Conservation (phyloP, 2,797 vertebrate species). For the Tragopan temminckii region DNA sequence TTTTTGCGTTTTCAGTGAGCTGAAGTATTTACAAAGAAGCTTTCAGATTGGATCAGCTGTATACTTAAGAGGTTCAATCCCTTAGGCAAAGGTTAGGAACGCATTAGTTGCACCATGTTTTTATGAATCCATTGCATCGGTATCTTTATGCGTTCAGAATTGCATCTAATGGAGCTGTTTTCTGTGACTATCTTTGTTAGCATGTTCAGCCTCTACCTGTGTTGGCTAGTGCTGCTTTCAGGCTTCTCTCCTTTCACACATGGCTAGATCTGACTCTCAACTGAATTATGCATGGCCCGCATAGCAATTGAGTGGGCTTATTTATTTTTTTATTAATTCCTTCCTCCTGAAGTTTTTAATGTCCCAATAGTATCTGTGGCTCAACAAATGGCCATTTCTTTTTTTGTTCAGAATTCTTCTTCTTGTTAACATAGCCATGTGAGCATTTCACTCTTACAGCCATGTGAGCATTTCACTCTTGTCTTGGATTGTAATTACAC, state of each 20-base stretch:
- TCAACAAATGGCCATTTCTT: not conserved
- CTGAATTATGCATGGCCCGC: not conserved
- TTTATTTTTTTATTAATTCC: not conserved
- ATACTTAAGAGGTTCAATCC: not conserved
- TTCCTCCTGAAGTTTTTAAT: not conserved
- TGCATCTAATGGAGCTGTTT: not conserved
- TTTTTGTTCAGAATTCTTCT: not conserved
- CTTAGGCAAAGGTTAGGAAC: not conserved
- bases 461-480: not conserved
- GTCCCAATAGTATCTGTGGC: not conserved
- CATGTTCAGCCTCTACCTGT: not conserved
- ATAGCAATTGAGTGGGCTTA: not conserved
- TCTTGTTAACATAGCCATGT: not conserved
- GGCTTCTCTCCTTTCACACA: not conserved
- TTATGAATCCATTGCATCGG: accelerated
- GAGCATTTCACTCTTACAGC: not conserved
- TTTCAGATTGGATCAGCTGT: not conserved
- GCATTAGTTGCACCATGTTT: not conserved
- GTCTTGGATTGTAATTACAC: not conserved
- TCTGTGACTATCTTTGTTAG: accelerated
- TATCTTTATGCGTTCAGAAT: accelerated
- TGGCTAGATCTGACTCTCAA: not conserved
- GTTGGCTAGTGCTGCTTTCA: not conserved
- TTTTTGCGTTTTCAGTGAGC: not conserved
- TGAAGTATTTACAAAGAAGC: not conserved